Conservation (phyloP, 1,140 invertebrate species). For the Pararge aegeria region DNA sequence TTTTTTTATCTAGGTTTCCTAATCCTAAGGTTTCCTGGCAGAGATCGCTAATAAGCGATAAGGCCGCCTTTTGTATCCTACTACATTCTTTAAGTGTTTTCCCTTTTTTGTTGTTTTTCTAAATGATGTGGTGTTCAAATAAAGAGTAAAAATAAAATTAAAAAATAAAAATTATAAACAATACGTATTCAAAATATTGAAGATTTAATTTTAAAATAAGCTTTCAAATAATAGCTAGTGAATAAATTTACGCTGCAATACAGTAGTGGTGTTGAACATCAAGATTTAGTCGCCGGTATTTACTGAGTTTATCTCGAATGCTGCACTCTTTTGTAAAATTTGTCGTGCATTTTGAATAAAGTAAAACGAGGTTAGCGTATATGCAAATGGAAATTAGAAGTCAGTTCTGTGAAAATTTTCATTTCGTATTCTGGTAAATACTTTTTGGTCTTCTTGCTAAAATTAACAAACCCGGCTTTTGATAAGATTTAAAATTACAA, state of each 20-base stretch:
- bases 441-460: background rate
- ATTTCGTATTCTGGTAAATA: background rate
- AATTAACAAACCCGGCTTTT: slow-evolving; percentile 7
- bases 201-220: too few relatives aligned
- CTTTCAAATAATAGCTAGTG: background rate
- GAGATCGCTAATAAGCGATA: too few relatives aligned
- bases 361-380: slow-evolving; percentile 10
- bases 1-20: too few relatives aligned
- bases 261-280: background rate
- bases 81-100: too few relatives aligned
- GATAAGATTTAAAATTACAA: background rate
- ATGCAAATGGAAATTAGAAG: slow-evolving; percentile 14
- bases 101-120: too few relatives aligned
- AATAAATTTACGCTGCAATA: background rate
- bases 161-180: too few relatives aligned
- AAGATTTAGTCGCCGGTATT: slow-evolving; percentile 2
- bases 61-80: too few relatives aligned
- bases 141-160: too few relatives aligned
- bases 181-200: too few relatives aligned
- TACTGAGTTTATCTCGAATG: slow-evolving; percentile 8
- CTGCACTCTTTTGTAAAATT: slow-evolving; percentile 2
- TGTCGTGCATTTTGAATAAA: slow-evolving; percentile 6
- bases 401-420: slow-evolving; percentile 12
- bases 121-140: too few relatives aligned
- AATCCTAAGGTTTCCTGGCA: too few relatives aligned